Percentiles rank a stretch among this genome's conserved stretches.
Evolutionary conservation across 2,888 invertebrate species (phyloP).

Genomic region (Tetragonisca angustula): DNA sequence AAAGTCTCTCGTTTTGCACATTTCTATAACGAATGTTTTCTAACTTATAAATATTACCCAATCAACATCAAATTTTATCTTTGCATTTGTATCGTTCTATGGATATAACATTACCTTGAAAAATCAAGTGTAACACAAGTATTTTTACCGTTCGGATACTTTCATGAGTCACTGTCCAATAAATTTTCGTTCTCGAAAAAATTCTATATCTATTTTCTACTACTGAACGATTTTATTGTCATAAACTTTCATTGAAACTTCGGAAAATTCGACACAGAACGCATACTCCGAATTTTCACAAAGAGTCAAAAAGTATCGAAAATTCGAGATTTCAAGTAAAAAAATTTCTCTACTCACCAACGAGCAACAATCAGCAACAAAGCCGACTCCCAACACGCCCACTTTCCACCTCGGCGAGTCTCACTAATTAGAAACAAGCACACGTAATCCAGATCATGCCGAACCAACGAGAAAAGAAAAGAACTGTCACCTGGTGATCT

Average conservation of each 20-base stretch:
- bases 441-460: not conserved
- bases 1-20: no score
- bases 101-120: no score
- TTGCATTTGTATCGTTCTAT: no score
- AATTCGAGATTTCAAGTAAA: not conserved
- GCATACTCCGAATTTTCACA: not conserved
- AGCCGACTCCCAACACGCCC: not conserved
- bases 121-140: no score
- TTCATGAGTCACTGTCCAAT: not conserved
- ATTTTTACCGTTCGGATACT: no score
- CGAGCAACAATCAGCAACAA: not conserved
- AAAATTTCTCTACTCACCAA: slow-evolving; percentile 23
- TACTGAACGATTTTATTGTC: not conserved
- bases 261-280: not conserved
- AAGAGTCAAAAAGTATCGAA: not conserved
- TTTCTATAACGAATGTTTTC: no score
- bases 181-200: no score
- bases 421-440: not conserved
- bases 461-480: not conserved
- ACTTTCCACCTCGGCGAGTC: not conserved
- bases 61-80: no score
- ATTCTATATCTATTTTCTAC: not conserved
- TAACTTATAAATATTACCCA: no score
- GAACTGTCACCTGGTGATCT: not conserved
- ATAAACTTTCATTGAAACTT: not conserved